Conservation (phyloP, 2,888 invertebrate genomes). For the Epiblema foenella region DNA sequence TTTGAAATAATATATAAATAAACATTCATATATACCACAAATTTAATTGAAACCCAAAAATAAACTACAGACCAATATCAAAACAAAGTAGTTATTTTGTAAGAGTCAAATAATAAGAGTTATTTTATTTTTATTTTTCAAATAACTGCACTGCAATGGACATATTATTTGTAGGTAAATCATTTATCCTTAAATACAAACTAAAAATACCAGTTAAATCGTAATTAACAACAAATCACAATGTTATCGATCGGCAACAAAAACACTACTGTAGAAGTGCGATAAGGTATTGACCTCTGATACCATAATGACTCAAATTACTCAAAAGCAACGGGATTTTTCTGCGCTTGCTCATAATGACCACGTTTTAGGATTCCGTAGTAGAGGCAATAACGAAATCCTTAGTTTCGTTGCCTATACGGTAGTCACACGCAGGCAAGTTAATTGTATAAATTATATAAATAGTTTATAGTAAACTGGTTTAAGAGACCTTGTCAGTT, state of each 20-base stretch:
- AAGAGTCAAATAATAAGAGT: too few relatives aligned
- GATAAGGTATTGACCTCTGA: constrained; percentile 30
- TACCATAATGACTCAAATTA: constrained; percentile 29
- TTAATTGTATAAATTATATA: too few relatives aligned
- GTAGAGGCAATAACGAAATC: background rate
- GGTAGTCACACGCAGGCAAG: background rate
- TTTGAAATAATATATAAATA: too few relatives aligned
- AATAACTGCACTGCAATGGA: too few relatives aligned
- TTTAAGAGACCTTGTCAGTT: too few relatives aligned
- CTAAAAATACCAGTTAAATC: background rate
- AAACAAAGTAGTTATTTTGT: too few relatives aligned
- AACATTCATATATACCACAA: too few relatives aligned
- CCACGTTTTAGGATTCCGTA: background rate
- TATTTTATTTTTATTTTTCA: too few relatives aligned
- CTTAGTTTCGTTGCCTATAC: background rate
- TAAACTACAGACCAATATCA: too few relatives aligned
- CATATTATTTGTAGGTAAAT: too few relatives aligned
- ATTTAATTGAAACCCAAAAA: too few relatives aligned
- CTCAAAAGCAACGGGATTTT: constrained; percentile 20
- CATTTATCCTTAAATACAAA: background rate
- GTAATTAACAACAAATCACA: background rate
- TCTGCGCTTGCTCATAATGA: constrained; percentile 19
- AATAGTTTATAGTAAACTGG: too few relatives aligned
- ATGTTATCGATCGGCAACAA: background rate
- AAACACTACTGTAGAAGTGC: background rate